Evolutionary conservation across 2,797 vertebrate species (phyloP), one percentile per base, ranked within the genome.

Genomic region (Morelia viridis): DNA sequence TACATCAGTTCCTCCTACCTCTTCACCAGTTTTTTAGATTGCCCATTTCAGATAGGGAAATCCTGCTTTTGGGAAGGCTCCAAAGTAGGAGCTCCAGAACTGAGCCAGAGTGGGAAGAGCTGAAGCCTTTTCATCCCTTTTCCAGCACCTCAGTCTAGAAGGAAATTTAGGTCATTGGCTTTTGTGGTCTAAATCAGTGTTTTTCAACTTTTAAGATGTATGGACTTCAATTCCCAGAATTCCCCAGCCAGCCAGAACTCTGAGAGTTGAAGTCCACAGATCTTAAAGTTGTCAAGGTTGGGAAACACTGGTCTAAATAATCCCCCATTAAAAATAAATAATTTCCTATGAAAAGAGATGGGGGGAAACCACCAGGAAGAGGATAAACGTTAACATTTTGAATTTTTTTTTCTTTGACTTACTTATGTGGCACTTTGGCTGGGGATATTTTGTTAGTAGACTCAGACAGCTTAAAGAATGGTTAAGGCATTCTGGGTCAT

Each of bases 391-490:
- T 76, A 71, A 71, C 31, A 9, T 76, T 64, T 91, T 94, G 89
- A 90, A 28, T 9, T 19, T 41, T 41, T 76, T 91, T 17, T 3
- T 61, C 65, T 46, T 61, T 56, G 10, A 57, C n/a, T 56, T 87
- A 94, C 1, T 56, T 87, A 86, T 87, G 65, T 92, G 41, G 22
- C 86, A 28, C 92, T 92, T 89, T 94, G 87, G 89, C 31, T 68
- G n/a, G 60, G n/a, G 65, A 22, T 57, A 12, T 91, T 94, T 95
- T 53, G 26, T 13, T 80, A 60, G 53, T 3, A 94, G 56, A 22
- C 57, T 95, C 83, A 93, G 87, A 71, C 0, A 53, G 6, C 17
- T n/a, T 61, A 0, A 90, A 87, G 12, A 53, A 91, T 91, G 90
- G 61, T 91, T 15, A 8, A 58, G 62, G 57, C 28, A 90, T 95